Conservation (phyloP, 1,140 invertebrate species). For the Drosophila tristis region DNA sequence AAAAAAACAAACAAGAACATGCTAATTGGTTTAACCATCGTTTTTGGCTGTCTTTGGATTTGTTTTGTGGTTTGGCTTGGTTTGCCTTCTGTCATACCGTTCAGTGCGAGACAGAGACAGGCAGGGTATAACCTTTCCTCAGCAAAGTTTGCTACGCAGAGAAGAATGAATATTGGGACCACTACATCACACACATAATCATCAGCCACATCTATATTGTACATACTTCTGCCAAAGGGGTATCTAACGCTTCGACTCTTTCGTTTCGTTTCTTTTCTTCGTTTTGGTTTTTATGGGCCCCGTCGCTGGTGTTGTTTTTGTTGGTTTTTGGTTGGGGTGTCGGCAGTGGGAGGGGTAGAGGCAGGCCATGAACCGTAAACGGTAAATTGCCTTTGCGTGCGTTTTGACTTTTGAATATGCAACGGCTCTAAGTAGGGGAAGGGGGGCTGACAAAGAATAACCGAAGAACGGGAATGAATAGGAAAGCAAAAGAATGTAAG, state of each 20-base stretch:
- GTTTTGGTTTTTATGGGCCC: too few species aligned
- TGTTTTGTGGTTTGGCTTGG: conserved; percentile 38
- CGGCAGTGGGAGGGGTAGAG: background rate
- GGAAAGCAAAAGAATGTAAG: too few species aligned
- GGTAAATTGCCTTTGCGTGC: conserved; percentile 74
- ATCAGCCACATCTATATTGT: too few species aligned
- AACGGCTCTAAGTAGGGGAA: conserved; percentile 1
- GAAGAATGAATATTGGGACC: too few species aligned
- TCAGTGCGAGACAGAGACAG: too few species aligned
- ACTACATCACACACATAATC: too few species aligned
- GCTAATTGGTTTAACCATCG: conserved; percentile 77
- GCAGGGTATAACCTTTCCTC: too few species aligned
- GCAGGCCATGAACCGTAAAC: conserved; percentile 72
- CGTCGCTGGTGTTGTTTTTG: background rate
- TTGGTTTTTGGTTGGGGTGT: background rate
- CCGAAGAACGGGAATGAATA: conserved; percentile 1
- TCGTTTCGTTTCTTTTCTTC: too few species aligned
- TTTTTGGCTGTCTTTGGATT: conserved; percentile 38
- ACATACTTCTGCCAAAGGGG: too few species aligned
- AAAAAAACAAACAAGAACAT: conserved; percentile 55
- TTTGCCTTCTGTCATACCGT: conserved; percentile 29
- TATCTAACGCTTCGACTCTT: too few species aligned
- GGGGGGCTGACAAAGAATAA: background rate
- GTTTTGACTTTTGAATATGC: conserved; percentile 54
- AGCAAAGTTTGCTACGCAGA: too few species aligned